These are phyloP conservation scores for Leptopilina drosophilae DNA, from an alignment of 2,888 invertebrate species.

Conservation along the genomic window DNA sequence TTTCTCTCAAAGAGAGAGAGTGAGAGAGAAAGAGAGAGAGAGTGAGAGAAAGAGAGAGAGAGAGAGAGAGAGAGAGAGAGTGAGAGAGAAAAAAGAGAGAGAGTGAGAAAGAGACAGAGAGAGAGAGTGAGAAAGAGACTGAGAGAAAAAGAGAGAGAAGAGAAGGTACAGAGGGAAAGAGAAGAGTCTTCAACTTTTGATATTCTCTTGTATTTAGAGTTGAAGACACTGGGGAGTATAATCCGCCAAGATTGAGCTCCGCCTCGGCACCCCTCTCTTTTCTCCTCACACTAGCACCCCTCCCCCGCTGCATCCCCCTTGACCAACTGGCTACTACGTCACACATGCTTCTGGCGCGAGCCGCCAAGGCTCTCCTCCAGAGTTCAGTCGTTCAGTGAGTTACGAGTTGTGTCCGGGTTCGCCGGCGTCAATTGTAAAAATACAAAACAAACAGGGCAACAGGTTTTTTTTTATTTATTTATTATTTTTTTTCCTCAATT, in stretches of 20 bases:
- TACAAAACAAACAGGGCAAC: conserved; percentile 70
- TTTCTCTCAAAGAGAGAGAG: no score
- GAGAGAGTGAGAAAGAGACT: no score
- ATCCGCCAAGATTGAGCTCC: conserved; percentile 64
- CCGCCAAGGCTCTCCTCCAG: conserved; percentile 61
- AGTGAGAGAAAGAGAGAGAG: no score
- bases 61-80: no score
- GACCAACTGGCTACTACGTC: conserved; percentile 69
- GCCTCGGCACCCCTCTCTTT: conserved; percentile 69
- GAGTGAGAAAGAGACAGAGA: no score
- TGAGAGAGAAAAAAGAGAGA: no score
- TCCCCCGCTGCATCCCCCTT: conserved; percentile 59
- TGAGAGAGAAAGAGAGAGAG: no score
- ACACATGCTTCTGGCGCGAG: conserved; percentile 71
- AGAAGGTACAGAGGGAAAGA: not conserved
- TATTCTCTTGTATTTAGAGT: not conserved
- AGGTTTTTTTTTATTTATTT: conserved; percentile 75
- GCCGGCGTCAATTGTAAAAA: conserved; percentile 61
- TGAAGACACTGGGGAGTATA: not conserved
- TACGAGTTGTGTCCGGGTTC: conserved; percentile 70
- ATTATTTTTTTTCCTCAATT: conserved; percentile 75
- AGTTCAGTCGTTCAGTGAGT: conserved; percentile 67
- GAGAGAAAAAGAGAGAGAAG: no score
- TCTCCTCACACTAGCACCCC: conserved; percentile 72
- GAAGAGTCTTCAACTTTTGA: not conserved